A percentile compares a stretch with the other conserved stretches of the same genome.
Conservation (phyloP, 2,888 invertebrate genomes). For the Dasysyrphus tricinctus region DNA sequence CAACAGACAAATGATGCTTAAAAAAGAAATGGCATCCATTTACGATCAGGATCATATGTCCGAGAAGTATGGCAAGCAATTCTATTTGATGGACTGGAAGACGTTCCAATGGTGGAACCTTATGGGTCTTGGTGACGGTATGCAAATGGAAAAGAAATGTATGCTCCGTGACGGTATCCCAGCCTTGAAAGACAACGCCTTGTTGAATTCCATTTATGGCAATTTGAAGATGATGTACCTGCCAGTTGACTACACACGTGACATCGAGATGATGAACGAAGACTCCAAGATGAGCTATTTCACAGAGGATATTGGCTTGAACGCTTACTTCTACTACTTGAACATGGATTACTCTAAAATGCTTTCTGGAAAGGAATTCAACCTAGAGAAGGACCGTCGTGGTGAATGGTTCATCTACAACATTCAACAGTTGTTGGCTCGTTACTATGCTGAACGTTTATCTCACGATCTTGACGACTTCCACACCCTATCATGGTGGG, state of each 20-base stretch:
- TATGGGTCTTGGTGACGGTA: conserved; percentile 80
- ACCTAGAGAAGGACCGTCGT: conserved; percentile 85
- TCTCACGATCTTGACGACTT: conserved; percentile 87
- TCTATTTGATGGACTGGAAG: conserved; percentile 80
- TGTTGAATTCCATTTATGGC: conserved; percentile 78
- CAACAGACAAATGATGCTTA: conserved; percentile 83
- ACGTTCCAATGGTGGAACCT: conserved; percentile 81
- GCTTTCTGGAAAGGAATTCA: conserved; percentile 85
- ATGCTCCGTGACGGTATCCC: conserved; percentile 79
- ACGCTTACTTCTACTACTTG: conserved; percentile 87
- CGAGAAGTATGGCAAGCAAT: conserved; percentile 8
- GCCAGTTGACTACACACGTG: conserved; percentile 86
- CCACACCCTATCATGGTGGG: conserved; percentile 85
- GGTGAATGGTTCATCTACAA: conserved; percentile 88
- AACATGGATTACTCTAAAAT: conserved; percentile 87
- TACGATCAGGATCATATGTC: conserved; percentile 78
- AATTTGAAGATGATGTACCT: conserved; percentile 78
- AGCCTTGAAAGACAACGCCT: conserved; percentile 77
- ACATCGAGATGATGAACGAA: conserved; percentile 84
- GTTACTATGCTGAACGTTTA: conserved; percentile 89
- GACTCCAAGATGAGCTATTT: conserved; percentile 88
- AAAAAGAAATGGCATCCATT: conserved; percentile 83
- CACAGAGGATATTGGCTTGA: conserved; percentile 88
- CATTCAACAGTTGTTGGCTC: conserved; percentile 88
- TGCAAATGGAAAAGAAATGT: conserved; percentile 77